Evolutionary conservation across 2,888 invertebrate genomes (phyloP), one percentile per base, ranked within the genome.

Genomic region (Deilephila elpenor): DNA sequence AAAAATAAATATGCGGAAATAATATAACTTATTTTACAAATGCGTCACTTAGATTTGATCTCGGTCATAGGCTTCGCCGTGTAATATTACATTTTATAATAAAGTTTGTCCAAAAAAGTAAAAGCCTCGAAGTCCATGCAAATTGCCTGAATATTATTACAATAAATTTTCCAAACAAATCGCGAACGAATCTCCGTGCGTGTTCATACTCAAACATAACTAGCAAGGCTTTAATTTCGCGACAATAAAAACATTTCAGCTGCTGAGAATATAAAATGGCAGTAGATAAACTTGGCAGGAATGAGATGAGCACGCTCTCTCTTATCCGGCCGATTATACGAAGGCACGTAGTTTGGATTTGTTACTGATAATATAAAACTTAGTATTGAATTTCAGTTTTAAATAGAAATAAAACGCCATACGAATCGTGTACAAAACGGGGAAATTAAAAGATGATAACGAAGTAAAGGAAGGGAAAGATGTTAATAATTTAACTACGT

Each of bases 321-420:
- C 87, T 86, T 89, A 93, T 93, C 93, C 93, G 76, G 78, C 86
- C 84, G 93, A 93, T 93, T 93, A 93, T 91, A 89, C 89, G 80
- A 81, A 85, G 82, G 93, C 93, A 93, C 93, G 93, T 93, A 91
- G 88, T 78, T 80, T 82, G 92, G 93, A 93, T 93, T 91, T 92
- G 79, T 83, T 80, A 78, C 81, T 83, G 84, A 86, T 87, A 86
- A 86, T 88, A 83, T 80, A 77, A 85, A 85, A 84, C 79, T 81
- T 81, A 84, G 83, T 80, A 80, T 79, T 82, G 79, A 82, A 82
- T 82, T 80, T 80, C 75, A 73, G 76, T 74, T 74, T 77, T 76
- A 59, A 76, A 77, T 74, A n/a, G 73, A 75, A 74, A 73, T 51
- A 75, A 59, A 61, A 70, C 59, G 44, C 51, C 70, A 56, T 44